phyloP scores from a whole-genome alignment of 2,888 invertebrate genomes.

The Leucophora obtusa region DNA sequence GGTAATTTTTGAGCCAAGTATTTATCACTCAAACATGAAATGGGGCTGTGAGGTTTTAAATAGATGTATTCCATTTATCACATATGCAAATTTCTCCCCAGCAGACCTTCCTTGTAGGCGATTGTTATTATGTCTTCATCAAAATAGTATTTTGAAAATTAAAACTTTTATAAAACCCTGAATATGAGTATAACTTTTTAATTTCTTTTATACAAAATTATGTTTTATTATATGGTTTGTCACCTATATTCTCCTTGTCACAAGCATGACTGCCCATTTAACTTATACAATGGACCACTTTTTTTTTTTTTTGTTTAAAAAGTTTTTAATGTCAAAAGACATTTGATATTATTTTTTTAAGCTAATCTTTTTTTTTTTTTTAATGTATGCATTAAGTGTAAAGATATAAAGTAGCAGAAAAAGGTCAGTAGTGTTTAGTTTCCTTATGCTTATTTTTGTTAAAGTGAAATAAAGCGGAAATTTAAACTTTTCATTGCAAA shows the following conservation, averaged over 20 bases:
- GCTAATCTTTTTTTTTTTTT: no score
- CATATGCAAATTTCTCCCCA: no score
- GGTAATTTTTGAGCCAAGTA: no score
- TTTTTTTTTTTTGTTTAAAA: neutral
- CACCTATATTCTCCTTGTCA: neutral
- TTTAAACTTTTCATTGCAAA: constrained; percentile 37
- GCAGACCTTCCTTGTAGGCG: no score
- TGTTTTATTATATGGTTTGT: neutral
- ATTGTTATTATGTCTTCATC: neutral
- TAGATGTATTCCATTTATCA: no score
- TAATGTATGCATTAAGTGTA: constrained; percentile 21
- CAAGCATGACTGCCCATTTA: neutral
- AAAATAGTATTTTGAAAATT: neutral
- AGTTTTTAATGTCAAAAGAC: neutral
- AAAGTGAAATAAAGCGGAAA: constrained; percentile 48
- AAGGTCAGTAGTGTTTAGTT: constrained; percentile 5
- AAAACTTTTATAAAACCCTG: neutral
- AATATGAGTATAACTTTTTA: neutral
- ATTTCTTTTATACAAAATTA: neutral
- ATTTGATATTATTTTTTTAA: neutral
- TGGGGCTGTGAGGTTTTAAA: no score
- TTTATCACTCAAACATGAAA: no score
- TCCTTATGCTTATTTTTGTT: constrained; percentile 11
- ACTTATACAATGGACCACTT: neutral
- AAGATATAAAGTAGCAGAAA: constrained; percentile 30